phyloP scores from a whole-genome alignment of 2,797 vertebrate genomes.

The Microtus californicus region DNA sequence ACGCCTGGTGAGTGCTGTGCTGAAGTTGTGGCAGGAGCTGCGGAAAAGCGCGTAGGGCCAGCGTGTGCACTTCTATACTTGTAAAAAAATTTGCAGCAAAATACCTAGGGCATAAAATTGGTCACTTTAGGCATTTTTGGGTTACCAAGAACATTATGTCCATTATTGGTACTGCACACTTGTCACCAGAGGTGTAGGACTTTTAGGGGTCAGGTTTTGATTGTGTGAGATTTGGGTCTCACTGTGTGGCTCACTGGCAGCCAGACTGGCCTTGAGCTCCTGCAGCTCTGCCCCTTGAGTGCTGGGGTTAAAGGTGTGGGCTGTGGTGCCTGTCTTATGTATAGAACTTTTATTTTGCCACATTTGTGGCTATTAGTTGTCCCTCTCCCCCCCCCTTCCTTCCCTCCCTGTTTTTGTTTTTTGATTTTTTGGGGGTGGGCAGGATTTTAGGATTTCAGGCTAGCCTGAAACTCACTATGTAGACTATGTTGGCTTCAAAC shows the following conservation, averaged over 20 bases:
- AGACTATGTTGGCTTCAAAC: not conserved
- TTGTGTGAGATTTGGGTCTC: not conserved
- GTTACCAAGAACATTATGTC: not conserved
- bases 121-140: not conserved
- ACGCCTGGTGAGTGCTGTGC: constrained; percentile 85
- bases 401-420: not conserved
- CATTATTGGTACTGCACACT: accelerated
- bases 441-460: not conserved
- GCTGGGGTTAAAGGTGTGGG: not conserved
- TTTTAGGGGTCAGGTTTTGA: not conserved
- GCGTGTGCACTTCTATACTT: not conserved
- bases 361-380: not conserved
- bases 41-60: accelerated
- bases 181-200: not conserved
- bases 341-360: not conserved
- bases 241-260: not conserved
- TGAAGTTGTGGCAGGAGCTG: not conserved
- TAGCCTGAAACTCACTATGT: not conserved
- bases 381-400: too few relatives aligned
- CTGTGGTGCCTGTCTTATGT: not conserved
- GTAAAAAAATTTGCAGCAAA: not conserved
- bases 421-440: not conserved
- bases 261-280: not conserved
- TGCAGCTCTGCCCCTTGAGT: not conserved
- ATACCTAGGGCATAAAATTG: not conserved